Evolutionary conservation across 92 coral and sea anemone species (phyloP), one percentile per base, ranked within the genome.

Genomic region (Actinernus sp.): DNA sequence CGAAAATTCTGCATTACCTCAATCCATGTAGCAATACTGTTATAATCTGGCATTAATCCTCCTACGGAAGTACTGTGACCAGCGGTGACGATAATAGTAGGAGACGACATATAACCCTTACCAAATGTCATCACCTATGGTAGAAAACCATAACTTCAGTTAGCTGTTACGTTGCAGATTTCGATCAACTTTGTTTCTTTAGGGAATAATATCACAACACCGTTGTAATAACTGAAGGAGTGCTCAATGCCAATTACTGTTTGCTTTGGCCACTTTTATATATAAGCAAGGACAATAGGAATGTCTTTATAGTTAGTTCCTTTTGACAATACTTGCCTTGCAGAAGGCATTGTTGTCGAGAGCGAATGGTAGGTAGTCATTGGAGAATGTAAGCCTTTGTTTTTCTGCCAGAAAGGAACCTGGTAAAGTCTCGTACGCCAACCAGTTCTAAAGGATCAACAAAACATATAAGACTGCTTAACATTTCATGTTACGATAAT

Each of bases 11-110:
- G 21, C 25, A 65, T 65, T 55, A 88, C 93, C 89, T 88, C 93
- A 2, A 82, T 71, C 93, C 93, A 88, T 5, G 93, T 31, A 8
- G 89, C 82, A 57, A 88, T 88, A 62, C 93, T 88, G 69, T 88
- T 88, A 49, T 82, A 70, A 25, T 68, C 68, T 0, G 93, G 86
- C 1, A 19, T 38, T 55, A 82, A 38, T 9, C 30, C 31, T 3
- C 68, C 71, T 0, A 41, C 43, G 5, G 52, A 43, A 1, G 82
- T 41, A 2, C 41, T 56, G 40, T 88, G 93, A 6, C 70, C 64
- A 25, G 89, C 75, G 21, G 93, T 70, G 10, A 77, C 86, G 24
- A 88, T 78, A 10, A 88, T 73, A 7, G 78, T 76, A n/a, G 93
- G 93, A 13, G 61, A 37, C n/a, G 44, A 50, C 8, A 82, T 73